A percentile compares a stretch with the other conserved stretches of the same genome.
Evolutionary conservation across 2,797 vertebrate genomes (phyloP).

Genomic region (Anguilla marmorata): DNA sequence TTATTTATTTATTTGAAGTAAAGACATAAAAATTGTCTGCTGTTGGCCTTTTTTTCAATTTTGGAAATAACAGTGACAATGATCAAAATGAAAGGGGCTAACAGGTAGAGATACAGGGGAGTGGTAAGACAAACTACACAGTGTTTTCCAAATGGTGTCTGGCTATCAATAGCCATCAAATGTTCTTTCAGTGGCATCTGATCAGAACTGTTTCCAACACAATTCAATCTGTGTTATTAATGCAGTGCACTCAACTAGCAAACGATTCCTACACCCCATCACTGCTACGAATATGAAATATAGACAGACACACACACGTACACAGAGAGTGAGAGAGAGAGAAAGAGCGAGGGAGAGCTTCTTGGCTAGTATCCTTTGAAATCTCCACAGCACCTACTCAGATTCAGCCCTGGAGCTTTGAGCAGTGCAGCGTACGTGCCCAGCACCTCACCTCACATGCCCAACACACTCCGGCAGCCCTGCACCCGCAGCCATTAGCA

Average conservation of each 20-base stretch:
- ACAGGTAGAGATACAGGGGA: neutral
- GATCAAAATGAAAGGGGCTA: neutral
- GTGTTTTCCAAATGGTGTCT: neutral
- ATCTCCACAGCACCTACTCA: neutral
- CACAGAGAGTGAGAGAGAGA: neutral
- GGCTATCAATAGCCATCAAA: neutral
- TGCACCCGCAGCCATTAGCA: neutral
- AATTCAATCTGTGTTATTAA: neutral
- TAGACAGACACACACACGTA: neutral
- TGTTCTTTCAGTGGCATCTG: neutral
- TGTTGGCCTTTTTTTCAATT: neutral
- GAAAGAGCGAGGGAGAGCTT: neutral
- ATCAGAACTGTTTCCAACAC: neutral
- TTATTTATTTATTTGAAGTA: neutral
- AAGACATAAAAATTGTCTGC: neutral
- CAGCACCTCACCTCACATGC: neutral
- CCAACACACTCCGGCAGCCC: neutral
- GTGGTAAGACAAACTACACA: neutral
- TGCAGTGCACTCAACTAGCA: neutral
- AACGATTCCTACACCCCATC: neutral
- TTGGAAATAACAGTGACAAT: neutral
- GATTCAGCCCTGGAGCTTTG: neutral
- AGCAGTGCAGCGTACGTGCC: neutral
- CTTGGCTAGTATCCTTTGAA: neutral
- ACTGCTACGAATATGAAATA: neutral